Base-by-base conservation (phyloP, 1,140 invertebrate species). In the Ladona fulva region DNA sequence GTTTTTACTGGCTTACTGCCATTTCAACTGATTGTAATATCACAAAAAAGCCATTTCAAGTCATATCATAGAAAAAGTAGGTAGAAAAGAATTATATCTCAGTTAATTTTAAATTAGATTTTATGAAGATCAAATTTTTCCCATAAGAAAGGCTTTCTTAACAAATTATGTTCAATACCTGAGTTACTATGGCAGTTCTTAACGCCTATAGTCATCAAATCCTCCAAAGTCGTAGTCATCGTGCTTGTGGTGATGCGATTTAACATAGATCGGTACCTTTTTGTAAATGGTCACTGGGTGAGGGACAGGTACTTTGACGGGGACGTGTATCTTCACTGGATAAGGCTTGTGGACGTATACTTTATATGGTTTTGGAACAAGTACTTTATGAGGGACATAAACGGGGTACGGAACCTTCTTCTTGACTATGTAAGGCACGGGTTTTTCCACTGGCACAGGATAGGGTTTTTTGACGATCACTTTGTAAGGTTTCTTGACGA, bases 391-490 rank as follows among this genome's bases (percentile, higher is more conserved):
- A 19, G 80, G 80, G 0, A 82, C 80, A 44, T 80, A 79, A 1
- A 82, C 81, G 0, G 81, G 81, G 74, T 81, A 82, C 19, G 81
- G 81, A n/a, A 74, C 66, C n/a, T n/a, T n/a, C 66, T 74, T 74
- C 66, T 74, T 24, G 1, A 74, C 66, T 1, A 24, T n/a, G 66
- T 74, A 74, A 1, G 66, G 66, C 66, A 74, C 66, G 1, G n/a
- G 66, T 0, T 78, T 79, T 25, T 80, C 80, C n/a, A 82, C 80
- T 19, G 80, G 81, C 3, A 81, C 80, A 11, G 80, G 78, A 0
- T 80, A 79, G 25, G 42, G 42, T 5, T 78, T 76, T 0, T 42
- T 42, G 22, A 77, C 42, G 5, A 76, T 77, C 24, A 77, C 59
- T 12, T 77, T 77, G 16, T 78, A 52, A 16, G 78, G 80, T 29